Evolutionary conservation across 1,140 invertebrate genomes (phyloP).

Genomic region (Drosophila orosa): DNA sequence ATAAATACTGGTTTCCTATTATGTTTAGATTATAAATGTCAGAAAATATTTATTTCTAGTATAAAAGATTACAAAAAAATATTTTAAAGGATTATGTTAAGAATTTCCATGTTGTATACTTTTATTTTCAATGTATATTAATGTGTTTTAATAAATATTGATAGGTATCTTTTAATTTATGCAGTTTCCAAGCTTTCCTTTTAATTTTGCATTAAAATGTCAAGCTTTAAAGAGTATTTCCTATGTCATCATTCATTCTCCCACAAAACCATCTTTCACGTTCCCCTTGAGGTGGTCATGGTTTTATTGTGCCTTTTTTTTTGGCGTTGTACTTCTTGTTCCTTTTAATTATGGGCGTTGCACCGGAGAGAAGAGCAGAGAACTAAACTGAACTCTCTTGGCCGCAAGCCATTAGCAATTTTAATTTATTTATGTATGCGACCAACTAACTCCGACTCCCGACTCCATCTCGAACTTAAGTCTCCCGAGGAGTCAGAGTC

Average conservation of each 20-base stretch:
- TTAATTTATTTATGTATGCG: constrained; percentile 82
- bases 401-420: constrained; percentile 74
- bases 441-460: constrained; percentile 55
- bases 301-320: constrained; percentile 50
- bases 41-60: no score
- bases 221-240: background rate
- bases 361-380: constrained; percentile 41
- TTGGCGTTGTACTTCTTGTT: constrained; percentile 59
- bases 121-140: background rate
- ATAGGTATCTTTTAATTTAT: background rate
- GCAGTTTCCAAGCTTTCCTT: rapidly evolving
- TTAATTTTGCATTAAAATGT: background rate
- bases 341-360: constrained; percentile 80
- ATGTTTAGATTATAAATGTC: no score
- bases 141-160: no score
- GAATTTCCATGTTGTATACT: no score
- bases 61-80: no score
- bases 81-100: no score
- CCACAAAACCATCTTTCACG: background rate
- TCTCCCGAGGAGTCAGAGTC: constrained; percentile 25
- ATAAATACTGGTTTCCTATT: no score
- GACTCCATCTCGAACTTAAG: constrained; percentile 34
- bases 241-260: background rate
- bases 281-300: constrained; percentile 51
- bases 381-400: constrained; percentile 40